These are phyloP conservation scores for Dryas iulia DNA, from an alignment of 1,140 invertebrate genomes.

Conservation along the genomic window DNA sequence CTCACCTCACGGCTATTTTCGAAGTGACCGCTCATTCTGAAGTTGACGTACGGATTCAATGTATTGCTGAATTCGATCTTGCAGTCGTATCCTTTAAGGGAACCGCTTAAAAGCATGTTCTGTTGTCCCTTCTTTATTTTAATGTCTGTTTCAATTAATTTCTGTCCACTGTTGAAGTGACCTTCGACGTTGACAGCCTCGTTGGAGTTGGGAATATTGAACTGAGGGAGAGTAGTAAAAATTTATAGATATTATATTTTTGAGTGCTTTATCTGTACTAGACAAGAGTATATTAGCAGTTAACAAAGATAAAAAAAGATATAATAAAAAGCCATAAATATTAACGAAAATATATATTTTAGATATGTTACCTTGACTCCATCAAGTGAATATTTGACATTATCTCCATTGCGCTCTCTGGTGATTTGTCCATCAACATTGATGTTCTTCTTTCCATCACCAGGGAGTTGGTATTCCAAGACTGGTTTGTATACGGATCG, in stretches of 20 bases:
- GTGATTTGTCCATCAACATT: constrained; percentile 64
- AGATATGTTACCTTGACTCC: constrained; percentile 36
- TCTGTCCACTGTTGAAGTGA: constrained; percentile 64
- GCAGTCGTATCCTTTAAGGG: constrained; percentile 58
- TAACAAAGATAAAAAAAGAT: too few species aligned
- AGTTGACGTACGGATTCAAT: constrained; percentile 82
- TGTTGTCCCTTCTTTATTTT: constrained; percentile 80
- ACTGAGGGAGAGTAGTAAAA: constrained; percentile 13
- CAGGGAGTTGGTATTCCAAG: constrained; percentile 84
- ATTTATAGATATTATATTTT: not conserved
- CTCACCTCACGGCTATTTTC: constrained; percentile 52
- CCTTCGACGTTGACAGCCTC: constrained; percentile 79
- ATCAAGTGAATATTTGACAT: constrained; percentile 72
- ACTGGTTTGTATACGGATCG: constrained; percentile 84
- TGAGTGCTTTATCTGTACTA: not conserved
- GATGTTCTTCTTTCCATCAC: constrained; percentile 66
- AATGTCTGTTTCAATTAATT: constrained; percentile 71
- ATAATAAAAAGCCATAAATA: not conserved
- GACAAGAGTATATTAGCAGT: too few species aligned
- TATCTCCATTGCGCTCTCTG: constrained; percentile 43
- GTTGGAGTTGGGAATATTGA: constrained; percentile 37
- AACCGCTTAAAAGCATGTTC: constrained; percentile 68
- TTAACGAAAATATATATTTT: not conserved
- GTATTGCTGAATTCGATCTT: constrained; percentile 78
- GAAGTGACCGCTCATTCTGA: constrained; percentile 69